A percentile compares a stretch with the other conserved stretches of the same genome.
Evolutionary conservation across 2,797 vertebrate species (phyloP).

Genomic region (Pangasius macronema): DNA sequence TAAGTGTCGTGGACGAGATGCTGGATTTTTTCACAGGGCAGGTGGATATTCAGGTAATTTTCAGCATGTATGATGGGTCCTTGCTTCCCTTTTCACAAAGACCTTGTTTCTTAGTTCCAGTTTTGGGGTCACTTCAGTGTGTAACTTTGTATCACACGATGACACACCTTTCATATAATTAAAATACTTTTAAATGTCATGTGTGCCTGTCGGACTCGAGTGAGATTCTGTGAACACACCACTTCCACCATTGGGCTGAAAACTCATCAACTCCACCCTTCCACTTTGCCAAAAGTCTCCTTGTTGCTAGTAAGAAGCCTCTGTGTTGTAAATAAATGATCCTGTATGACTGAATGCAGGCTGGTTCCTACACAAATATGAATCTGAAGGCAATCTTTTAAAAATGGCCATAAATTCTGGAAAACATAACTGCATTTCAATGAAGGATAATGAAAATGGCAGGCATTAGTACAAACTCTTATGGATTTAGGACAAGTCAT

Average conservation of each 20-base stretch:
- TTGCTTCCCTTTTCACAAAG: not conserved
- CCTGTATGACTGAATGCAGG: slow-evolving; percentile 14
- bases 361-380: not conserved
- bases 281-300: slow-evolving; percentile 13
- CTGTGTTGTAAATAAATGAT: slow-evolving; percentile 17
- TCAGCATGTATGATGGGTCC: too few species aligned
- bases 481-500: not conserved
- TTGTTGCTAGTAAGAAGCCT: slow-evolving; percentile 21
- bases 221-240: not conserved
- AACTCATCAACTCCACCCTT: slow-evolving; percentile 16
- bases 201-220: not conserved
- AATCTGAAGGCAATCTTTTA: not conserved
- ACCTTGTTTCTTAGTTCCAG: not conserved
- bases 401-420: not conserved
- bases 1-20: not conserved
- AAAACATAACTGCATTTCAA: not conserved
- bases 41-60: not conserved
- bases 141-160: not conserved
- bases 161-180: not conserved
- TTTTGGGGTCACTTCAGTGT: not conserved
- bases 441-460: slow-evolving; percentile 15
- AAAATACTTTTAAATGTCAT: not conserved
- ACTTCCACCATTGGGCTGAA: slow-evolving; percentile 20
- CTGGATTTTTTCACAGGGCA: not conserved
- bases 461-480: slow-evolving; percentile 6